A percentile compares a stretch with the other conserved stretches of the same genome.
phyloP scores from a whole-genome alignment of 2,888 invertebrate species.

The Chelonus formosanus region DNA sequence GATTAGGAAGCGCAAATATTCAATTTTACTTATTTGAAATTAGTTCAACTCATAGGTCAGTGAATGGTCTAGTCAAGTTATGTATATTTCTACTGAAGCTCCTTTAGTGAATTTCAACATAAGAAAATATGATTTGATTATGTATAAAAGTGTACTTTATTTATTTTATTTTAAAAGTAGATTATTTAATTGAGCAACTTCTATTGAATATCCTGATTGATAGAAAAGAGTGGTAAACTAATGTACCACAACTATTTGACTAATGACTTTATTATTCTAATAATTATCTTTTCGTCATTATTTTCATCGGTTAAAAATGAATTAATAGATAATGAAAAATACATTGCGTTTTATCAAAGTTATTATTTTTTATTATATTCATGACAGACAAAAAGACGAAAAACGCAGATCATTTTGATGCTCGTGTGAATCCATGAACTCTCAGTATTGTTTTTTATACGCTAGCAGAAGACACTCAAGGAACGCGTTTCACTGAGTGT shows the following conservation, averaged over 20 bases:
- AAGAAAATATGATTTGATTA: too few species aligned
- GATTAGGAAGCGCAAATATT: background rate
- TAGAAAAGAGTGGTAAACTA: too few species aligned
- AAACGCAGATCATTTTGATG: constrained; percentile 1
- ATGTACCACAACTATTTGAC: too few species aligned
- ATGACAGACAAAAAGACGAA: background rate
- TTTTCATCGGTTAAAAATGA: too few species aligned
- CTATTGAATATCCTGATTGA: too few species aligned
- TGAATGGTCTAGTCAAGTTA: background rate
- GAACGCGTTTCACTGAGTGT: constrained; percentile 13
- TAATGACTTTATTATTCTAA: background rate
- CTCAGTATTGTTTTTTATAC: constrained; percentile 10
- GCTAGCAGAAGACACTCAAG: constrained; percentile 7
- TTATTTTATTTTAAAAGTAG: too few species aligned
- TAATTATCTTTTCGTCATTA: too few species aligned
- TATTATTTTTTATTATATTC: constrained; percentile 10
- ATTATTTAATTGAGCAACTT: too few species aligned
- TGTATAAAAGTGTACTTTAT: too few species aligned
- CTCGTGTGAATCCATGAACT: constrained; percentile 13
- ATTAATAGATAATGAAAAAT: too few species aligned
- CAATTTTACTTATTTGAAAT: constrained; percentile 9
- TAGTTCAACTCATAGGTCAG: constrained; percentile 14
- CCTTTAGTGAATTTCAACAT: background rate
- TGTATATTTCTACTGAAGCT: background rate
- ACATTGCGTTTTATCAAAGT: background rate